These are phyloP conservation scores for Phalacrocorax brasilianus DNA, from an alignment of 2,113 vertebrate species.

Conservation along the genomic window DNA sequence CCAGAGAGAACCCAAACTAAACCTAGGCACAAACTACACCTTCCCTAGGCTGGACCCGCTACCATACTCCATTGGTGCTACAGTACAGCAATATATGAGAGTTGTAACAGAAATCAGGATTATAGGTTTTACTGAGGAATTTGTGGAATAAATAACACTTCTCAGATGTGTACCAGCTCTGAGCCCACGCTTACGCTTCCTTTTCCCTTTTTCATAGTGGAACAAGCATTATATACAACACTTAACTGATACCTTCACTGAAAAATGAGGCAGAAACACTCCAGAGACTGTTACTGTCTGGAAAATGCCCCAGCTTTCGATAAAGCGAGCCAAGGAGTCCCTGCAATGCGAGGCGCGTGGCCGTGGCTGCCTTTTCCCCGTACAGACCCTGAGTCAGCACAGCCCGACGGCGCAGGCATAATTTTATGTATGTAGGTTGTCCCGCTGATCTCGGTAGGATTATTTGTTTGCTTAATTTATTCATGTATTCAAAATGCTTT, in stretches of 20 bases:
- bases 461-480: background rate
- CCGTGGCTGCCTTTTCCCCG: background rate
- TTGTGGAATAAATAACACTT: background rate
- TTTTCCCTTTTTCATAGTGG: background rate
- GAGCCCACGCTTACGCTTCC: background rate
- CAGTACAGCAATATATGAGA: background rate
- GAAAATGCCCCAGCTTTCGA: background rate
- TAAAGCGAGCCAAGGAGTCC: background rate
- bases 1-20: background rate
- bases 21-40: background rate
- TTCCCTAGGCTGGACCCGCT: background rate
- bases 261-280: background rate
- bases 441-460: background rate
- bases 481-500: background rate
- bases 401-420: background rate
- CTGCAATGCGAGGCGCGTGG: background rate
- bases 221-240: background rate
- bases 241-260: background rate
- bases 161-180: background rate
- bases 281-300: background rate
- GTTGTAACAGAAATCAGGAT: background rate
- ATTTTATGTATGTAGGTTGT: background rate
- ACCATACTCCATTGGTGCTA: background rate
- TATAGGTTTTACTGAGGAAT: background rate
- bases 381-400: fast-evolving